Evolutionary conservation across 2,113 vertebrate species (phyloP), one percentile per base, ranked within the genome.

Genomic region (Ptyas mucosa): DNA sequence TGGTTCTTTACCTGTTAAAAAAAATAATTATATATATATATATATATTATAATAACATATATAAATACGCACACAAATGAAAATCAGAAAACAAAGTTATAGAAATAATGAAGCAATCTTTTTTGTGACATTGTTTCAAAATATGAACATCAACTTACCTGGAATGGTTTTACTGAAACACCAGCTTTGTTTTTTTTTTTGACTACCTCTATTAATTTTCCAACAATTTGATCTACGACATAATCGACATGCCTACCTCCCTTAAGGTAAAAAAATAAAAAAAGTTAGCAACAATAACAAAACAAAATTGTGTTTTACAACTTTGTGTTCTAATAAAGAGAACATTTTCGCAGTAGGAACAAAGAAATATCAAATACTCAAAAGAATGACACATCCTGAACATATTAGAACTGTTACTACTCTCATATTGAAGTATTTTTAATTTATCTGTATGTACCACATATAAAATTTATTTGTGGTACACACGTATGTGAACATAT

Each of bases 181-280:
- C 99, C 99, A 92, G 99, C 99, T 98, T 99, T 99, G 96, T 99
- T 99, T 97, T 99, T 99, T 97, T 99, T 99, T 97, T 99, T 99
- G 93, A 99, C 99, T 89, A 99, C 99, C 97, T 99, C 99, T 88
- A 99, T 99, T 75, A 99, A 98, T 96, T 99, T 99, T 93, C 98
- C 92, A 94, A 99, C 99, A 89, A 99, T 99, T 96, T 99, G 99
- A 97, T 99, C 99, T 94, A 99, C 99, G 90, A 99, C 99, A 0
- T 99, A 99, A 97, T 99, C 99, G 61, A 98, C 97, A 81, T 99
- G 99, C 91, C 99, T 98, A 97, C 99, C 99, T 92, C 99, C 99
- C 99, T 99, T 95, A 94, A 96, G 1, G 92, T 64, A 1, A 85
- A 29, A 93, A 90, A 34, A 87, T 64, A n/a, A 87, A 61, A 8